phyloP scores from a whole-genome alignment of 1,140 invertebrate genomes.

The Sesamia nonagrioides region DNA sequence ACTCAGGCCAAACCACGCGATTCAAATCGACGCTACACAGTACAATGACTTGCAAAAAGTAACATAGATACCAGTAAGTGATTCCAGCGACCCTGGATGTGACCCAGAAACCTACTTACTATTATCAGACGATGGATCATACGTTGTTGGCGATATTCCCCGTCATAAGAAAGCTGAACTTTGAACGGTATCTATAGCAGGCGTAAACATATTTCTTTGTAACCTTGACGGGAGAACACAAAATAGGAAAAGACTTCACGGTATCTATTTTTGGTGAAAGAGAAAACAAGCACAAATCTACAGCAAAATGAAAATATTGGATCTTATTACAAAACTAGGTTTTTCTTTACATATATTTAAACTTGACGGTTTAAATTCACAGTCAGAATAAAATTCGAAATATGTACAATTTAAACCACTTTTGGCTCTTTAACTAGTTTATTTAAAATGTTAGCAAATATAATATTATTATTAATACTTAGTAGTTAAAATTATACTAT shows the following conservation, averaged over 20 bases:
- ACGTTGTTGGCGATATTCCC: conserved; percentile 11
- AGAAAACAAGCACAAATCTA: too few relatives aligned
- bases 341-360: too few relatives aligned
- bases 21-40: conserved; percentile 22
- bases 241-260: neutral
- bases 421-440: too few relatives aligned
- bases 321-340: too few relatives aligned
- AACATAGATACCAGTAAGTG: conserved; percentile 42
- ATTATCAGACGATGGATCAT: conserved; percentile 17
- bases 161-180: conserved; percentile 3
- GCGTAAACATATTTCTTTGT: neutral
- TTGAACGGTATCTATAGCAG: conserved; percentile 10
- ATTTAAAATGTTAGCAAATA: too few relatives aligned
- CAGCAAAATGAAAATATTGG: too few relatives aligned
- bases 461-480: too few relatives aligned
- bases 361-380: too few relatives aligned
- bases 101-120: conserved; percentile 40
- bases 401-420: too few relatives aligned
- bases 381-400: too few relatives aligned
- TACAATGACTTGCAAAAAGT: conserved; percentile 42
- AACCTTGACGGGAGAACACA: neutral
- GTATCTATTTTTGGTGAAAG: too few relatives aligned
- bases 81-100: conserved; percentile 23
- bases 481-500: too few relatives aligned
- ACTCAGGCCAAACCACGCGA: neutral